phyloP scores from a whole-genome alignment of 2,113 vertebrate species.

The Zingel zingel region DNA sequence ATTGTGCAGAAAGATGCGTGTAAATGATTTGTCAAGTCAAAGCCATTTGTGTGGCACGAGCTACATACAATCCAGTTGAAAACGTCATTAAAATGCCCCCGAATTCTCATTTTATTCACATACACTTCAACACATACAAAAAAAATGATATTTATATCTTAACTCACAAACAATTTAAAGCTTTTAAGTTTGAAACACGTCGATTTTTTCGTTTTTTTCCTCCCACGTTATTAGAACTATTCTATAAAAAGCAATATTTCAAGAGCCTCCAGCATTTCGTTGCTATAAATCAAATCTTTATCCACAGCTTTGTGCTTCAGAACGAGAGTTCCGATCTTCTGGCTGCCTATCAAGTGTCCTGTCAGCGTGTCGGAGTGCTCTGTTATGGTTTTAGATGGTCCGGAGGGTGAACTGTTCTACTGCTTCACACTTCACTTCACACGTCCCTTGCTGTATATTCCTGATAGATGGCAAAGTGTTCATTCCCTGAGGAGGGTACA shows the following conservation, averaged over 20 bases:
- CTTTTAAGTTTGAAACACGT: conserved; percentile 74
- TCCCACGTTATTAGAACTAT: conserved; percentile 80
- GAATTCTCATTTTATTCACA: conserved; percentile 77
- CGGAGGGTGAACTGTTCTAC: conserved; percentile 71
- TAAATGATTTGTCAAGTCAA: conserved; percentile 62
- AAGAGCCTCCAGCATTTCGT: conserved; percentile 85
- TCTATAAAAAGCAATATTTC: conserved; percentile 83
- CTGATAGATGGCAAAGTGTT: conserved; percentile 89
- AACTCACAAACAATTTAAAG: conserved; percentile 83
- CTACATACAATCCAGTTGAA: conserved; percentile 45
- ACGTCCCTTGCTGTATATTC: conserved; percentile 89
- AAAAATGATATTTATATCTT: conserved; percentile 85
- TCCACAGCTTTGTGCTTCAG: conserved; percentile 68
- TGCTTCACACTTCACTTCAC: conserved; percentile 79
- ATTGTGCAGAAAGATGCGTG: conserved; percentile 55
- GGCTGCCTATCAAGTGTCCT: conserved; percentile 68
- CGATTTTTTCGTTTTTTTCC: conserved; percentile 57
- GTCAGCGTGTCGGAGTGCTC: conserved; percentile 85
- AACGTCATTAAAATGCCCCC: conserved; percentile 66
- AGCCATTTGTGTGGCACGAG: conserved; percentile 45
- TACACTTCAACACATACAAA: conserved; percentile 76
- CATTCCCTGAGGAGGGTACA: conserved; percentile 87
- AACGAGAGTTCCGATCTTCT: conserved; percentile 62
- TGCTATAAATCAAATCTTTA: conserved; percentile 68
- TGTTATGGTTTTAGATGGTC: conserved; percentile 68